These are phyloP conservation scores for Pinna nobilis DNA, from an alignment of 1,140 invertebrate genomes.

Conservation along the genomic window DNA sequence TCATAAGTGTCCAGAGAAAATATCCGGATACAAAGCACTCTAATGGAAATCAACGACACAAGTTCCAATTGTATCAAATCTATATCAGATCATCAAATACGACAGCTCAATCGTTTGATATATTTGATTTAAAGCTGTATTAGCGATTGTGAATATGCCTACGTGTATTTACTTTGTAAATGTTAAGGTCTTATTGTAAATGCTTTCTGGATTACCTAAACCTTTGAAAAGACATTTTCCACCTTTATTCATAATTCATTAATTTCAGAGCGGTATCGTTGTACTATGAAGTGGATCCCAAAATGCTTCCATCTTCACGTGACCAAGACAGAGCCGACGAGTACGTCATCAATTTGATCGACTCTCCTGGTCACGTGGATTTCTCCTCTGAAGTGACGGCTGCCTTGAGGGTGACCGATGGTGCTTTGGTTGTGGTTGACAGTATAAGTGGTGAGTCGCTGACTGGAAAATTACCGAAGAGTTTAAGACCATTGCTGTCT, in stretches of 20 bases:
- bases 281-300: constrained; percentile 95
- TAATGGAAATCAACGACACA: too few species aligned
- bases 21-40: too few species aligned
- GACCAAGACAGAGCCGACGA: constrained; percentile 79
- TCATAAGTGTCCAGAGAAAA: too few species aligned
- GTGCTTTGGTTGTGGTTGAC: constrained; percentile 98
- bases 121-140: too few species aligned
- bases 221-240: background rate
- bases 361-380: constrained; percentile 99
- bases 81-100: too few species aligned
- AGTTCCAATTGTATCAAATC: too few species aligned
- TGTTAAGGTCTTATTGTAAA: too few species aligned
- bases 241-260: background rate
- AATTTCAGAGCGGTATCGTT: constrained; percentile 93
- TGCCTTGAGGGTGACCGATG: constrained; percentile 98
- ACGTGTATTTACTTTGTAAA: too few species aligned
- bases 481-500: too few species aligned
- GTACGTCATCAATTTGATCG: constrained; percentile 98
- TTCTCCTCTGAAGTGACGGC: constrained; percentile 99
- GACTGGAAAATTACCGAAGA: too few species aligned
- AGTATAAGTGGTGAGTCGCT: constrained; percentile 87
- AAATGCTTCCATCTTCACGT: constrained; percentile 78
- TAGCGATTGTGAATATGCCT: too few species aligned
- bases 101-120: too few species aligned
- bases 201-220: background rate